These are phyloP conservation scores for Hylaea fasciaria DNA, from an alignment of 2,888 invertebrate genomes.

Conservation along the genomic window DNA sequence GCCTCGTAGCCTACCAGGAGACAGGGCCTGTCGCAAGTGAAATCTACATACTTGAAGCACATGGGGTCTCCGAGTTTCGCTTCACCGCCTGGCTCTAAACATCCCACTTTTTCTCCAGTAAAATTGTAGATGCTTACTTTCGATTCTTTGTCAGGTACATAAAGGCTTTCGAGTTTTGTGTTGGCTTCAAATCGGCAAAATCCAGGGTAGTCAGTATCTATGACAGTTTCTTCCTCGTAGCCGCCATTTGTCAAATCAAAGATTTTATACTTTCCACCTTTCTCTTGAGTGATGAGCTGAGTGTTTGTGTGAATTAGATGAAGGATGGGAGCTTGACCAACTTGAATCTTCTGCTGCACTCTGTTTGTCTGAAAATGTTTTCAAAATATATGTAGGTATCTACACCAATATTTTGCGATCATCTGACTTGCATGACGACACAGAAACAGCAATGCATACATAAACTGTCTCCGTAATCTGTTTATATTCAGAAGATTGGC, in stretches of 20 bases:
- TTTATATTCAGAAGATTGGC: constrained; percentile 44
- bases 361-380: constrained; percentile 88
- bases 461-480: constrained; percentile 31
- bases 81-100: constrained; percentile 67
- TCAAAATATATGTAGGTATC: constrained; percentile 8
- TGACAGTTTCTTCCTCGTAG: constrained; percentile 84
- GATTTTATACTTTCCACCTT: constrained; percentile 88
- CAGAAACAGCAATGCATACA: constrained; percentile 14
- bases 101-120: constrained; percentile 72
- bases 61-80: constrained; percentile 86
- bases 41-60: constrained; percentile 84
- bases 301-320: constrained; percentile 85
- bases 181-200: constrained; percentile 89
- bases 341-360: constrained; percentile 86
- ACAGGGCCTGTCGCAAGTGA: constrained; percentile 77
- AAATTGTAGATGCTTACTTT: constrained; percentile 81
- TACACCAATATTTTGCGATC: constrained; percentile 4
- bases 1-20: constrained; percentile 90
- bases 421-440: constrained; percentile 1
- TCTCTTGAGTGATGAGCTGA: constrained; percentile 89
- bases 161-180: constrained; percentile 85
- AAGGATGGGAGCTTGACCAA: constrained; percentile 87
- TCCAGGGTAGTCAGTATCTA: constrained; percentile 87
- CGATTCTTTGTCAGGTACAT: constrained; percentile 87
- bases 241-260: constrained; percentile 86